Evolutionary conservation across 2,797 vertebrate genomes (phyloP), one percentile per base, ranked within the genome.

Genomic region (Peromyscus eremicus): DNA sequence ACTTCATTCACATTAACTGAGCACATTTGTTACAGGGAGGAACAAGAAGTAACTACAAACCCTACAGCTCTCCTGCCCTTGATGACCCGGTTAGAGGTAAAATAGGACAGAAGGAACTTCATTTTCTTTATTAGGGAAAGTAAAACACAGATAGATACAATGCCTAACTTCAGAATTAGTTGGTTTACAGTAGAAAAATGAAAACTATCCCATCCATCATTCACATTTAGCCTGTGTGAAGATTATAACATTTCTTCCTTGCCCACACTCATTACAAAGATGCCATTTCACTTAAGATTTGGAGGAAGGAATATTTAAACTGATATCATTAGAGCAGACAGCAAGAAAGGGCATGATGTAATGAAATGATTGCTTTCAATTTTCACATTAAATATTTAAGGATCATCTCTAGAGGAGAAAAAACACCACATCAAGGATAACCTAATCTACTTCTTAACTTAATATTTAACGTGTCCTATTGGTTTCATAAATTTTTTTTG

Each of bases 341-440:
- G 66, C 7, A 92, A 92, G 43, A n/a, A 87, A 92, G 23, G 29
- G 52, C 29, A 77, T 60, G 3, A 25, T 77, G 60, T 93, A 62
- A n/a, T 86, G n/a, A 91, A 80, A 49, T 60, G 75, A 32, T 92
- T 94, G 23, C 87, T 94, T 92, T 87, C 64, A 89, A 87, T 94
- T 92, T 2, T 92, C 19, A 75, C 37, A 73, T 96, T 88, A 92
- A 92, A 71, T 95, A 85, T 94, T 87, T 92, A 64, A 71, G 21
- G 32, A 29, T 91, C 55, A 19, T 87, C 94, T 93, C 57, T 17
- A 92, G 32, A 10, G 34, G n/a, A 75, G 40, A 92, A 85, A 71
- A 76, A 85, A 68, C 34, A 87, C 5, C 70, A 27, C 12, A 64
- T n/a, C 81, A 88, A 87, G 23, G 29, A 71, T 62, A 87, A 3